A percentile compares a stretch with the other conserved stretches of the same genome.
These are phyloP conservation scores for Aplodontia rufa DNA, from an alignment of 2,113 vertebrate species.

Conservation along the genomic window DNA sequence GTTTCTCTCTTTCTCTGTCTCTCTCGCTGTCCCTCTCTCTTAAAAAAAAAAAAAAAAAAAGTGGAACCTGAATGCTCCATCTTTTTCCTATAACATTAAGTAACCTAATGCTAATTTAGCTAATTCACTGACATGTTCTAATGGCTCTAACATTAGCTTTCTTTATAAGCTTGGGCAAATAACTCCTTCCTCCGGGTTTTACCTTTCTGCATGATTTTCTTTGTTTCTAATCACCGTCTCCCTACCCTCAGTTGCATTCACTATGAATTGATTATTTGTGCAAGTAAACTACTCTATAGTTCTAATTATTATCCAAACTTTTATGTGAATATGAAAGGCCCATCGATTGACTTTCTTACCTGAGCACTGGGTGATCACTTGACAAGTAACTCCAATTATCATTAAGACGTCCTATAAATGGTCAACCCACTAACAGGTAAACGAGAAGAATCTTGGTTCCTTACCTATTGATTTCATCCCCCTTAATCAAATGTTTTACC, in stretches of 20 bases:
- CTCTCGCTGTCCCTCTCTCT: too few relatives aligned
- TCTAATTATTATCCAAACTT: not conserved
- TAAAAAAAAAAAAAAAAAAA: too few relatives aligned
- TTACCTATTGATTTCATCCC: not conserved
- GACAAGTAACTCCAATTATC: not conserved
- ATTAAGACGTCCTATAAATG: not conserved
- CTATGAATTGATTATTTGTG: not conserved
- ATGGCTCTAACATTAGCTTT: not conserved
- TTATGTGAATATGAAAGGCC: not conserved
- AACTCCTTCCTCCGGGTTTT: not conserved
- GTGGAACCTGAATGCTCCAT: not conserved
- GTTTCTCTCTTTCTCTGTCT: too few relatives aligned
- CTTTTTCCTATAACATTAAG: not conserved
- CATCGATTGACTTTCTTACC: not conserved
- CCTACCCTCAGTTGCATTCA: not conserved
- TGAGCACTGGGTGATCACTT: not conserved
- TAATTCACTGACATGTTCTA: not conserved
- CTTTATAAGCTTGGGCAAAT: not conserved
- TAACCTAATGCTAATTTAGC: not conserved
- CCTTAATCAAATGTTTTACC: not conserved
- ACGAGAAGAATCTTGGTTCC: not conserved
- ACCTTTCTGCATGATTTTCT: not conserved
- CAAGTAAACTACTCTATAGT: not conserved
- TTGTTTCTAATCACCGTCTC: slow-evolving; percentile 3
- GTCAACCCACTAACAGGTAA: not conserved